These are phyloP conservation scores for Lamellibrachia columna DNA, from an alignment of 2,888 invertebrate genomes.

Conservation along the genomic window DNA sequence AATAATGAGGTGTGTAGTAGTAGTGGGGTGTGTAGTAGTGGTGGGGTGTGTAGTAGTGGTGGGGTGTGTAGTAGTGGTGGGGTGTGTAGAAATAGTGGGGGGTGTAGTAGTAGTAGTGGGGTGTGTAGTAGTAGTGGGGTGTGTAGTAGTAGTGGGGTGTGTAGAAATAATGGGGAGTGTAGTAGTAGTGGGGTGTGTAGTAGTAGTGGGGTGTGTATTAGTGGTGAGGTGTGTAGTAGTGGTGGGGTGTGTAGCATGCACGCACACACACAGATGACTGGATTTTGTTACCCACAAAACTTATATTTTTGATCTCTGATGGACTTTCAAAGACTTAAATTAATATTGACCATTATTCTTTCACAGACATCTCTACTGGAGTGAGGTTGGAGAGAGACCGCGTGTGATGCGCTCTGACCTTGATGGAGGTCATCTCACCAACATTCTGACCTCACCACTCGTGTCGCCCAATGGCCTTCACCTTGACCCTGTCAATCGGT, in stretches of 20 bases:
- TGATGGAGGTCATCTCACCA: not conserved
- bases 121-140: too few species aligned
- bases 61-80: too few species aligned
- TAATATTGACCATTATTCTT: not conserved
- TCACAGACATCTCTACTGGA: not conserved
- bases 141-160: too few species aligned
- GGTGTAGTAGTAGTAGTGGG: too few species aligned
- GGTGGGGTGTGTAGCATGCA: not conserved
- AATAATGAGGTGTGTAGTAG: too few species aligned
- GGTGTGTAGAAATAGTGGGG: too few species aligned
- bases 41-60: too few species aligned
- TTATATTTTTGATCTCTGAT: not conserved
- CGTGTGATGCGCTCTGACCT: not conserved
- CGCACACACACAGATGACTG: not conserved
- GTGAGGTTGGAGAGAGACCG: not conserved
- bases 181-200: too few species aligned
- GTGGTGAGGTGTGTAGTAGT: too few species aligned
- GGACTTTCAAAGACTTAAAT: not conserved
- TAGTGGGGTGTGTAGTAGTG: too few species aligned
- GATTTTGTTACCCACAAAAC: not conserved
- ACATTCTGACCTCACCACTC: not conserved
- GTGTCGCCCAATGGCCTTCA: conserved; percentile 11
- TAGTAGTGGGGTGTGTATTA: too few species aligned
- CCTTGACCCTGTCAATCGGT: not conserved
- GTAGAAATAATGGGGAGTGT: too few species aligned